A percentile compares a stretch with the other conserved stretches of the same genome.
These are phyloP conservation scores for Microchrysa polita DNA, from an alignment of 2,888 invertebrate genomes.

Conservation along the genomic window DNA sequence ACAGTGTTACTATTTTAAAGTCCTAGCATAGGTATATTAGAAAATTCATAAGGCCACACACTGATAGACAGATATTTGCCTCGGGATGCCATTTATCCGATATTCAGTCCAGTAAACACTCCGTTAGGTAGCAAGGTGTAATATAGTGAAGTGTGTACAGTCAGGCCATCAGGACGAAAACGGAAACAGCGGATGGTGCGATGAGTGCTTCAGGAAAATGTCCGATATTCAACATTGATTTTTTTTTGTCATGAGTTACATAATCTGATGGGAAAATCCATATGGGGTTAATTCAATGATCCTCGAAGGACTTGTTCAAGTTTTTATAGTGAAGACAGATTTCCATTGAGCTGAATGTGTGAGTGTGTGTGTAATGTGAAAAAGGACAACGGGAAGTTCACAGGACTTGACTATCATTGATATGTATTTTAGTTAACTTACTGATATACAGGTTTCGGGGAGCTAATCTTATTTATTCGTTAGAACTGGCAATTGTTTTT, in stretches of 20 bases:
- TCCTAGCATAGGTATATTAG: not conserved
- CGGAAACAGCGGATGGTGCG: not conserved
- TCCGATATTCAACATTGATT: constrained; percentile 16
- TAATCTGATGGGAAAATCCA: constrained; percentile 18
- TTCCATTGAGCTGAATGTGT: not conserved
- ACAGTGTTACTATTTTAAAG: constrained; percentile 15
- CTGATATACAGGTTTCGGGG: no score
- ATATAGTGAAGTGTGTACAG: constrained; percentile 7
- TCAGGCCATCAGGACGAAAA: no score
- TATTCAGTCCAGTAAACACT: constrained; percentile 38
- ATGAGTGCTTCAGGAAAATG: not conserved
- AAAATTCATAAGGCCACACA: constrained; percentile 29
- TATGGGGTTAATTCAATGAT: constrained; percentile 20
- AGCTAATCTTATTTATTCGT: no score
- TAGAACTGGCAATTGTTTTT: no score
- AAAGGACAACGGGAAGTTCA: not conserved
- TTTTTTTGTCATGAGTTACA: not conserved
- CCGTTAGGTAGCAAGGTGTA: constrained; percentile 9
- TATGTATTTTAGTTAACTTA: no score
- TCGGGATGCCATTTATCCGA: constrained; percentile 7
- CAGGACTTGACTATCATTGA: no score
- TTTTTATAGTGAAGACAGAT: not conserved
- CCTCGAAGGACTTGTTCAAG: not conserved
- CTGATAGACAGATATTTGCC: constrained; percentile 22
- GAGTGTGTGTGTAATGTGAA: not conserved